Base-by-base conservation (phyloP, 2,888 invertebrate genomes). In the Drosophila robusta region DNA sequence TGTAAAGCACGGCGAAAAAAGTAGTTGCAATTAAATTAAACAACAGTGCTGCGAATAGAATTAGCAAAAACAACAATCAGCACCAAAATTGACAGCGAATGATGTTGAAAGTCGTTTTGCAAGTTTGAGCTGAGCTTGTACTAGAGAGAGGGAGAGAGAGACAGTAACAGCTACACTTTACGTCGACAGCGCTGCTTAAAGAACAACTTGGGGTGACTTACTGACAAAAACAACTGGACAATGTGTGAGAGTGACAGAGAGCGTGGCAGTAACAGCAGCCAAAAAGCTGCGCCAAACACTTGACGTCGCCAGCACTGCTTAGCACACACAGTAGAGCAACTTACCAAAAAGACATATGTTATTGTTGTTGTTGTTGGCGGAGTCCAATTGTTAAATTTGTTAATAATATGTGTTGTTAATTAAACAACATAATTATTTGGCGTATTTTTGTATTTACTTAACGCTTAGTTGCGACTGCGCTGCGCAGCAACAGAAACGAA, bases 31-130 rank as follows among this genome's bases (percentile, higher is more conserved):
- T 82, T 84, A 78, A 81, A 85, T 64, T 66, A 65, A 71, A 29
- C 45, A 50, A 50, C 56, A 56, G 32, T 63, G 58, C 46, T 47
- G 52, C 26, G 38, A 63, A 66, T 29, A 56, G 55, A 38, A 64
- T 45, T 14, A 49, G 54, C 32, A 63, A 56, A 60, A 56, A 47
- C 50, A 70, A 82, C 51, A 64, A 62, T 1, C 46, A 41, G 51
- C 41, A 52, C 2, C 18, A 36, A 47, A 76, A 60, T 51, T 38
- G 34, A 36, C 57, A 65, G 50, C 47, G 75, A 81, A 79, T 71
- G 79, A 89, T 91, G 90, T 90, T 90, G 91, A 90, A 90, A 90
- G 90, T 90, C 90, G 90, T 90, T 91, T 91, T 84, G 89, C 90
- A 80, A 89, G 90, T 91, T 90, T 78, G 64, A 80, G 65, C 71